Percentiles rank a stretch among this genome's conserved stretches.
Evolutionary conservation across 2,113 vertebrate genomes (phyloP).

Genomic region (Chaetura pelagica): DNA sequence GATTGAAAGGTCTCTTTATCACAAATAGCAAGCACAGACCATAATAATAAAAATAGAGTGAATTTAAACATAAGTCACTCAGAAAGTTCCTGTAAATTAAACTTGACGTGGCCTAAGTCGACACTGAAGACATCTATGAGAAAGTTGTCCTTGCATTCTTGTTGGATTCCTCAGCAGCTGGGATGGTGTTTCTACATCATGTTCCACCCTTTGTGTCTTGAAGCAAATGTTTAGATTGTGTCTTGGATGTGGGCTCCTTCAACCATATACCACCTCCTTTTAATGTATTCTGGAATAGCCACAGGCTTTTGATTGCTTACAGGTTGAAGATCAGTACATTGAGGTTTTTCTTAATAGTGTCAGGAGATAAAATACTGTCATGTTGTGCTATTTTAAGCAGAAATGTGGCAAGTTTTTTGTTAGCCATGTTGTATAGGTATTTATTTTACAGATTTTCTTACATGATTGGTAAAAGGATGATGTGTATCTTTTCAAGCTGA

Average conservation of each 20-base stretch:
- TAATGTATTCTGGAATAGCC: neutral
- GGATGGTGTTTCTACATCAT: neutral
- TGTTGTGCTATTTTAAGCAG: neutral
- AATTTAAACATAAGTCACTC: conserved; percentile 2
- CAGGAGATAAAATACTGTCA: neutral
- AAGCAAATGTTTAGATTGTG: fast-evolving
- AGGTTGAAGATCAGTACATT: neutral
- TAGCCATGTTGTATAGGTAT: neutral
- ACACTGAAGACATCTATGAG: neutral
- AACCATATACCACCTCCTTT: neutral
- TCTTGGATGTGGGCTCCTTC: neutral
- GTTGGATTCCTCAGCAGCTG: neutral
- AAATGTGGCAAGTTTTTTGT: neutral
- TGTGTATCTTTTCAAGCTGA: neutral
- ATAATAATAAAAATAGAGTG: neutral
- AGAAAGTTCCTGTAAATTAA: neutral
- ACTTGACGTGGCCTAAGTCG: neutral
- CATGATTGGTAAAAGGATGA: neutral
- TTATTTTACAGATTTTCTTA: neutral
- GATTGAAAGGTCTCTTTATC: neutral
- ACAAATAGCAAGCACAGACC: neutral
- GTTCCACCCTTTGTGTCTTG: neutral
- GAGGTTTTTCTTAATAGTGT: neutral
- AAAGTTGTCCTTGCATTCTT: neutral
- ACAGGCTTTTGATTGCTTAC: neutral